Conservation (phyloP, 2,888 invertebrate species). For the Nemapogon koenigi region DNA sequence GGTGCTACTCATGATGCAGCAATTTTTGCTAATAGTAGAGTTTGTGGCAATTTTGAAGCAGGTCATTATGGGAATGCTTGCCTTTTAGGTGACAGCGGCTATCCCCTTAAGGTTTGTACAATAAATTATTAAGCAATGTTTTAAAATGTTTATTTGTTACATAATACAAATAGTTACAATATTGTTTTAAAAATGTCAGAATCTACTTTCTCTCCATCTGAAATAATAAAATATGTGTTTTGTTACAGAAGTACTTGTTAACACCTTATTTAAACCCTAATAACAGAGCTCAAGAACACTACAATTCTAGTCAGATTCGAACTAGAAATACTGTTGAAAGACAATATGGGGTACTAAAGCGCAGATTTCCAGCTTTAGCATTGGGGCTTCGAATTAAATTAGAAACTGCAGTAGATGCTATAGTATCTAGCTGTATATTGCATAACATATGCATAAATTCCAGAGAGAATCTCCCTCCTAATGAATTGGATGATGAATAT, state of each 20-base stretch:
- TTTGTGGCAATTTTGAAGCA: conserved; percentile 10
- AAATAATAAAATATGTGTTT: neutral
- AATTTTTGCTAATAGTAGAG: too few relatives aligned
- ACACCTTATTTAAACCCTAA: conserved; percentile 1
- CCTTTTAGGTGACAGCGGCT: conserved; percentile 13
- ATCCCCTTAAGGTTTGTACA: conserved; percentile 1
- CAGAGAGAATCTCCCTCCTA: too few relatives aligned
- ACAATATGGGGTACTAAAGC: conserved; percentile 12
- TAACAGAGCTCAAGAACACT: neutral
- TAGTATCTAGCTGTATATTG: conserved; percentile 15
- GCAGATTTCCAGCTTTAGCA: conserved; percentile 13
- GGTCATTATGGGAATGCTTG: too few relatives aligned
- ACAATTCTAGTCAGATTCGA: conserved; percentile 7
- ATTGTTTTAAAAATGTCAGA: neutral
- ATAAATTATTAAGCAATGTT: neutral
- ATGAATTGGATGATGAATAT: too few relatives aligned
- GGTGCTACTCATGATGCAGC: too few relatives aligned
- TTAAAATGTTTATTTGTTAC: neutral
- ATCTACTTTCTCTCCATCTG: neutral
- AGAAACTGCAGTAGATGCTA: conserved; percentile 13
- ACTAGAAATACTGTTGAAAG: conserved; percentile 12
- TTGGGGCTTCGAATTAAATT: conserved; percentile 13
- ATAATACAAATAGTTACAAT: neutral
- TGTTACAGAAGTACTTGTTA: conserved; percentile 1
- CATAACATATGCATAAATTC: conserved; percentile 10